A percentile compares a stretch with the other conserved stretches of the same genome.
phyloP scores from a whole-genome alignment of 2,888 invertebrate genomes.

The Chrysolina americana region DNA sequence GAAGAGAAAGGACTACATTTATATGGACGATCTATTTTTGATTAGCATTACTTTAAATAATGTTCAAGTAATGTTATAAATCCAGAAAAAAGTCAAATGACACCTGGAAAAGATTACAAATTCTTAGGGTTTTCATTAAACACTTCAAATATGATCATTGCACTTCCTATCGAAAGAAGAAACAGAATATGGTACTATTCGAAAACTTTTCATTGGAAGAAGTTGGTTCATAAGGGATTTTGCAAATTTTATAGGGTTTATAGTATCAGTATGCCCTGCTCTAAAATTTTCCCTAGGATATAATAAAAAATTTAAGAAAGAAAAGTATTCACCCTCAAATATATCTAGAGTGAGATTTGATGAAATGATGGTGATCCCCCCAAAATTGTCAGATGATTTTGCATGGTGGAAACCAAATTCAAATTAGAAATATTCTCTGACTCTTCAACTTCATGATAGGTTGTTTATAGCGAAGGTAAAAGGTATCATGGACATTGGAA shows the following conservation, averaged over 20 bases:
- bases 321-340: neutral
- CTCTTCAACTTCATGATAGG: constrained; percentile 51
- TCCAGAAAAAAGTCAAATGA: constrained; percentile 10
- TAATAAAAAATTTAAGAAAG: neutral
- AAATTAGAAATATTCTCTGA: constrained; percentile 27
- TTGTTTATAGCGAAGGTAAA: constrained; percentile 32
- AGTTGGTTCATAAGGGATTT: constrained; percentile 4
- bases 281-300: neutral
- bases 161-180: constrained; percentile 28
- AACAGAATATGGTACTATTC: neutral
- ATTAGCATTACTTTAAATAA: too few species aligned
- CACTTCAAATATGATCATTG: constrained; percentile 1
- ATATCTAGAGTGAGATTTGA: neutral
- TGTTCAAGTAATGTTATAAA: too few species aligned
- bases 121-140: constrained; percentile 44
- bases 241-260: neutral
- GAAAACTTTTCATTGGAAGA: neutral
- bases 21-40: too few species aligned
- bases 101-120: constrained; percentile 43
- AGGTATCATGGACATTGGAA: too few species aligned
- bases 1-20: too few species aligned
- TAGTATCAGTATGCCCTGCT: neutral
- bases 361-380: neutral
- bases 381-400: neutral
- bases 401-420: constrained; percentile 26